These are phyloP conservation scores for Axinella damicornis DNA, from an alignment of 37 sponge, comb jelly and placozoan genomes.

Conservation along the genomic window DNA sequence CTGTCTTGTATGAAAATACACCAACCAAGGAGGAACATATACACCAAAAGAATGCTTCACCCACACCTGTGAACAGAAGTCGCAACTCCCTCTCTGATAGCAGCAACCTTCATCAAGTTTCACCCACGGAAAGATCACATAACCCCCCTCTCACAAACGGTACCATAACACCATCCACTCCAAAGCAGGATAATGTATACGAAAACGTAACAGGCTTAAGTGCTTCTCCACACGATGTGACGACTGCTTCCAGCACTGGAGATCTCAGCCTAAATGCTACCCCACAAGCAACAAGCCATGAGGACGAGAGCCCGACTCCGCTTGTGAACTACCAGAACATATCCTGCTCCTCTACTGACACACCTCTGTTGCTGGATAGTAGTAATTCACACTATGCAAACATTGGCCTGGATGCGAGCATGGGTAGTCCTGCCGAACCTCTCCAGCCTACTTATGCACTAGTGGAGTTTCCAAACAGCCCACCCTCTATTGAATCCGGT, in stretches of 20 bases:
- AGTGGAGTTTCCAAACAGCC: not conserved
- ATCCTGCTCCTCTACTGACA: not conserved
- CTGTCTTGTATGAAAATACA: no score
- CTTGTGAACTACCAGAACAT: constrained; percentile 17
- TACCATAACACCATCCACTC: not conserved
- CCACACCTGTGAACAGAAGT: no score
- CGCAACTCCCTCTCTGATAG: no score
- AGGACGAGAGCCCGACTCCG: not conserved
- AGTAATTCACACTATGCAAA: constrained; percentile 18
- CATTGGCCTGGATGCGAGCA: not conserved
- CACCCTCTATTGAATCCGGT: no score
- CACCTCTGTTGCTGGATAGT: not conserved
- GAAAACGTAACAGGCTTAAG: not conserved
- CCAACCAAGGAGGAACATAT: no score
- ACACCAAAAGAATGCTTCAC: no score
- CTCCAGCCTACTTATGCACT: constrained; percentile 4
- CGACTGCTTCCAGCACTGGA: not conserved
- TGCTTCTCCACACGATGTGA: not conserved
- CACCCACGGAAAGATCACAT: no score
- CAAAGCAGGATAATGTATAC: not conserved
- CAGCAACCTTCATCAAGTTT: no score
- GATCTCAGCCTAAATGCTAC: no score
- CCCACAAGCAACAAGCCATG: no score
- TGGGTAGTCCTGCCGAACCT: no score
- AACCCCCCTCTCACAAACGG: not conserved